Conservation (phyloP, 1,140 invertebrate genomes). For the Sitodiplosis mosellana region DNA sequence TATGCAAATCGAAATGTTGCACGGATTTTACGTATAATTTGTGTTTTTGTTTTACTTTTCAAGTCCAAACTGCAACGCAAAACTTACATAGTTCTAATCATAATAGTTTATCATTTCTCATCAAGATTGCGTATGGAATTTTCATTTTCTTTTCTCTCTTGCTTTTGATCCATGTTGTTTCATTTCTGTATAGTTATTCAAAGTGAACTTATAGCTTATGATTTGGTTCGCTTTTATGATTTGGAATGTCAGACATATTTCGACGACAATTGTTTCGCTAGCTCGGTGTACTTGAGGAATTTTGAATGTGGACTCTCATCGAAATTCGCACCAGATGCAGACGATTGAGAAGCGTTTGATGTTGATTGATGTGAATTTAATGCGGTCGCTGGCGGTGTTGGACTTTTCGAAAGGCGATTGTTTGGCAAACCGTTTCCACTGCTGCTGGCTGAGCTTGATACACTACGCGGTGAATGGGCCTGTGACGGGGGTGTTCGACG, state of each 20-base stretch:
- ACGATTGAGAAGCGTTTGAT: slow-evolving; percentile 16
- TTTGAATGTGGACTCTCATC: slow-evolving; percentile 90
- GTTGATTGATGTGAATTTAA: slow-evolving; percentile 18
- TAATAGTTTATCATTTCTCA: no score
- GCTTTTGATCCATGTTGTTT: not conserved
- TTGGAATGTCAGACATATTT: slow-evolving; percentile 61
- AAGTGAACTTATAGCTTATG: no score
- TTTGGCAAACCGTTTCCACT: slow-evolving; percentile 4
- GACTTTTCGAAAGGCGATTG: not conserved
- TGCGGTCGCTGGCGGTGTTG: not conserved
- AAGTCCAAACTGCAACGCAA: no score
- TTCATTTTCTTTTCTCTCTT: not conserved
- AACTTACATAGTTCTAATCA: no score
- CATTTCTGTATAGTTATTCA: no score
- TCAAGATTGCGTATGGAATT: not conserved
- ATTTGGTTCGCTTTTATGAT: not conserved
- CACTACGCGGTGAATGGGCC: slow-evolving; percentile 12
- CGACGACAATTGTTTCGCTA: slow-evolving; percentile 88
- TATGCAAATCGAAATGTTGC: no score
- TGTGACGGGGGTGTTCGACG: not conserved
- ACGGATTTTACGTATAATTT: no score
- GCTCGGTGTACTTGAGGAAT: slow-evolving; percentile 91
- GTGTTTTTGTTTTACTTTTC: no score
- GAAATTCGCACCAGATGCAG: slow-evolving; percentile 36
- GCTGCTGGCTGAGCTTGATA: slow-evolving; percentile 11